A percentile compares a stretch with the other conserved stretches of the same genome.
These are phyloP conservation scores for Priocnemis perturbator DNA, from an alignment of 2,888 invertebrate species.

Conservation along the genomic window DNA sequence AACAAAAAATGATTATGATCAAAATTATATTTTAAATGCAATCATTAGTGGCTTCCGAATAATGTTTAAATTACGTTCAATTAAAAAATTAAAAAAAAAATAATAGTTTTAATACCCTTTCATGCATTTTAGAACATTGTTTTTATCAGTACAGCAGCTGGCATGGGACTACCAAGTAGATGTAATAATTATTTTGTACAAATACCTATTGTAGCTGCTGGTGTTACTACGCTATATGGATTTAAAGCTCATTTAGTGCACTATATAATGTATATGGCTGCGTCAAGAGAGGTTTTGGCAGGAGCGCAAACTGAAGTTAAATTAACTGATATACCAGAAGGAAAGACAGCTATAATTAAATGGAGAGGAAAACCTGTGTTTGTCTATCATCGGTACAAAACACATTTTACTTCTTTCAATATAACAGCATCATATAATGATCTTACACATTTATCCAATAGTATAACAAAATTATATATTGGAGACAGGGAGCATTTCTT, in stretches of 20 bases:
- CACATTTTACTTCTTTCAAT: neutral
- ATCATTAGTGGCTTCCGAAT: no score
- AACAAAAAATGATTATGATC: no score
- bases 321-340: conserved; percentile 82
- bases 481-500: no score
- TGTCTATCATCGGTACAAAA: conserved; percentile 80
- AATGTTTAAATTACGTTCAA: no score
- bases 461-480: neutral
- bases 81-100: no score
- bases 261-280: conserved; percentile 79
- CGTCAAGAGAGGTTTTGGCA: conserved; percentile 86
- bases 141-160: no score
- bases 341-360: conserved; percentile 81
- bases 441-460: neutral
- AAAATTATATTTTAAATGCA: no score
- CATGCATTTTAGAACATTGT: no score
- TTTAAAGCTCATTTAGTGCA: conserved; percentile 80
- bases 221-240: conserved; percentile 79
- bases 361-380: conserved; percentile 92
- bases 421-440: neutral
- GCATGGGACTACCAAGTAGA: neutral
- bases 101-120: no score
- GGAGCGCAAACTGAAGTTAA: conserved; percentile 87
- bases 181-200: neutral
- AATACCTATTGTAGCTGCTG: conserved; percentile 74